These are phyloP conservation scores for Calliopsis andreniformis DNA, from an alignment of 1,140 invertebrate genomes.

Conservation along the genomic window DNA sequence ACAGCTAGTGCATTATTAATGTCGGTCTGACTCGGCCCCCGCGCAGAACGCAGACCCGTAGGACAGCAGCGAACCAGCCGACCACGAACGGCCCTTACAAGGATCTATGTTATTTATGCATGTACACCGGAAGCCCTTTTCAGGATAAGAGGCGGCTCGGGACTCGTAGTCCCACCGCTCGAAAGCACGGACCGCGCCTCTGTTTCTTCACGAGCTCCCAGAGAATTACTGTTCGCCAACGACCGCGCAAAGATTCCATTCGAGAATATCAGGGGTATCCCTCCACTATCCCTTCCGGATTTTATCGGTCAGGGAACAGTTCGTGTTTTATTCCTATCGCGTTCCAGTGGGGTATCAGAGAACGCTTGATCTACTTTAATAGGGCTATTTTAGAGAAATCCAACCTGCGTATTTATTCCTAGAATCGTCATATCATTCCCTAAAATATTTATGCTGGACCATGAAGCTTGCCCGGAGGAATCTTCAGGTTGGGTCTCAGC, in stretches of 20 bases:
- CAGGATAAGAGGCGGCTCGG: slow-evolving; percentile 64
- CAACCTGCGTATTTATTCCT: too few species aligned
- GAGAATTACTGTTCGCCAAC: slow-evolving; percentile 42
- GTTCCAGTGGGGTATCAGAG: not conserved
- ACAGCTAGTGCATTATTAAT: slow-evolving; percentile 73
- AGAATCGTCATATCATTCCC: not conserved
- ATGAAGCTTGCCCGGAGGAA: too few species aligned
- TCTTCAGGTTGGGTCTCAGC: too few species aligned
- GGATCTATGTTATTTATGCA: slow-evolving; percentile 76
- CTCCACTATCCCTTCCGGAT: slow-evolving; percentile 10
- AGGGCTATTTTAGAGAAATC: slow-evolving; percentile 14
- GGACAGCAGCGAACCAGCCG: slow-evolving; percentile 47
- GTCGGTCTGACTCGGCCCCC: slow-evolving; percentile 48
- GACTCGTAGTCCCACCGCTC: slow-evolving; percentile 46
- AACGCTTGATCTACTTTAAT: slow-evolving; percentile 32
- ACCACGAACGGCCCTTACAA: slow-evolving; percentile 70
- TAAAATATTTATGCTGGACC: not conserved
- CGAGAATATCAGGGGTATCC: slow-evolving; percentile 22
- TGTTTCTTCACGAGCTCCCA: slow-evolving; percentile 12
- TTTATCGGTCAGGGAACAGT: slow-evolving; percentile 34
- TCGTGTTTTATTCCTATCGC: slow-evolving; percentile 33
- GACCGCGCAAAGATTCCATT: slow-evolving; percentile 11
- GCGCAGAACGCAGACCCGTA: slow-evolving; percentile 38
- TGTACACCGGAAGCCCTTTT: slow-evolving; percentile 70
- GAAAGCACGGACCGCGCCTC: slow-evolving; percentile 7